phyloP scores from a whole-genome alignment of 1,140 invertebrate species.

The Atta texana region DNA sequence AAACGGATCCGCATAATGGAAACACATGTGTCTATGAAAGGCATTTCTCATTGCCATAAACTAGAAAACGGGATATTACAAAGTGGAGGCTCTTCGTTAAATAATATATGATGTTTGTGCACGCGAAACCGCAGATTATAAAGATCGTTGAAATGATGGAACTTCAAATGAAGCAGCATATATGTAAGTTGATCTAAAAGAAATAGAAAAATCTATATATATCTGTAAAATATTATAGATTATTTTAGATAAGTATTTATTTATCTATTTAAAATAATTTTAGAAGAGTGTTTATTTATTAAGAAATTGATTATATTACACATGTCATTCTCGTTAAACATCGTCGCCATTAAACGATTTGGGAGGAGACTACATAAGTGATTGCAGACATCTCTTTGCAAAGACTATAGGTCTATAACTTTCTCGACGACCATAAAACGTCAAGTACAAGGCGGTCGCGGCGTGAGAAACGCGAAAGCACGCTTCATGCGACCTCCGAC shows the following conservation, averaged over 20 bases:
- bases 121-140: background rate
- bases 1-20: slow-evolving; percentile 14
- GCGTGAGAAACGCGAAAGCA: slow-evolving; percentile 46
- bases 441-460: slow-evolving; percentile 30
- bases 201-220: background rate
- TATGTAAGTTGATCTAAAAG: background rate
- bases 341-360: background rate
- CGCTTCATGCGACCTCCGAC: slow-evolving; percentile 34
- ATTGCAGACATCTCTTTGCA: slow-evolving; percentile 20
- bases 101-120: slow-evolving; percentile 43
- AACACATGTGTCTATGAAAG: slow-evolving; percentile 29
- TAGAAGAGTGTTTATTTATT: background rate
- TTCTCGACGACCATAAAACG: slow-evolving; percentile 41
- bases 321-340: background rate
- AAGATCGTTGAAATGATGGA: slow-evolving; percentile 5
- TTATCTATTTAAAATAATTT: background rate
- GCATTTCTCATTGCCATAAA: background rate
- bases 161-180: background rate
- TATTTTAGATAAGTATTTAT: too few relatives aligned
- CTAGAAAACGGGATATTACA: slow-evolving; percentile 19
- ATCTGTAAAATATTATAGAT: background rate
- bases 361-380: slow-evolving; percentile 17
- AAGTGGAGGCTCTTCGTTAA: slow-evolving; percentile 22
- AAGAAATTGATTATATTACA: background rate
- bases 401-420: slow-evolving; percentile 43